Evolutionary conservation across 2,113 vertebrate genomes (phyloP).

Genomic region (Cyanoramphus novaezelandiae): DNA sequence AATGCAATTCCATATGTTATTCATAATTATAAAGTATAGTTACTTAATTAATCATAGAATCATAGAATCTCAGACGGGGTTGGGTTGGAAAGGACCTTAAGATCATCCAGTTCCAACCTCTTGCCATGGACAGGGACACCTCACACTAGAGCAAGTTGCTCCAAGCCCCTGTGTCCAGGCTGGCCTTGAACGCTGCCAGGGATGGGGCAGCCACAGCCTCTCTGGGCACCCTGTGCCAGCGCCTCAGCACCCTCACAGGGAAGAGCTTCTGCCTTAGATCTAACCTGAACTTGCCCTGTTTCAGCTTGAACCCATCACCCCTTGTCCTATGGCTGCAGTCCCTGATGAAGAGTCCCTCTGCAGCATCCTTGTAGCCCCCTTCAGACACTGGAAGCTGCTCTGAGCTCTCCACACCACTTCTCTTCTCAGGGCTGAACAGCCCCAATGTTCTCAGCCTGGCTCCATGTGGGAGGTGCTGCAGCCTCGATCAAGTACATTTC

Average conservation of each 20-base stretch:
- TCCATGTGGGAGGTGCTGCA: not conserved
- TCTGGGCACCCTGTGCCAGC: too few relatives aligned
- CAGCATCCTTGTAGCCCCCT: too few relatives aligned
- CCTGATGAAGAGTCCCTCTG: too few relatives aligned
- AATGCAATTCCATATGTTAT: not conserved
- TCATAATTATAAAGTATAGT: not conserved
- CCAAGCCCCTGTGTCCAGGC: not conserved
- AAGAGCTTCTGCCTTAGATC: too few relatives aligned
- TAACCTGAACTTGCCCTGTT: too few relatives aligned
- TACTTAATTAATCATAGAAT: not conserved
- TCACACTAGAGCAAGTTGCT: not conserved
- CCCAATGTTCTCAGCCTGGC: not conserved
- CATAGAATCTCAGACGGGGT: not conserved
- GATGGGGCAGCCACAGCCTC: too few relatives aligned
- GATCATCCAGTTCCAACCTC: not conserved
- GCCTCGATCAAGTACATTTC: not conserved
- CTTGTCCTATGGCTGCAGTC: too few relatives aligned
- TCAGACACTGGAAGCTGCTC: not conserved
- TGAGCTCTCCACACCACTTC: not conserved
- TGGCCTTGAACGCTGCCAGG: not conserved
- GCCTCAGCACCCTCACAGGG: too few relatives aligned
- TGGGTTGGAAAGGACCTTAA: not conserved
- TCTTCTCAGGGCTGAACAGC: not conserved
- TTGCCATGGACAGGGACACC: rapidly evolving
- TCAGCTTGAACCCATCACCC: too few relatives aligned